These are phyloP conservation scores for Neoniphon sammara DNA, from an alignment of 2,797 vertebrate genomes.

Conservation along the genomic window DNA sequence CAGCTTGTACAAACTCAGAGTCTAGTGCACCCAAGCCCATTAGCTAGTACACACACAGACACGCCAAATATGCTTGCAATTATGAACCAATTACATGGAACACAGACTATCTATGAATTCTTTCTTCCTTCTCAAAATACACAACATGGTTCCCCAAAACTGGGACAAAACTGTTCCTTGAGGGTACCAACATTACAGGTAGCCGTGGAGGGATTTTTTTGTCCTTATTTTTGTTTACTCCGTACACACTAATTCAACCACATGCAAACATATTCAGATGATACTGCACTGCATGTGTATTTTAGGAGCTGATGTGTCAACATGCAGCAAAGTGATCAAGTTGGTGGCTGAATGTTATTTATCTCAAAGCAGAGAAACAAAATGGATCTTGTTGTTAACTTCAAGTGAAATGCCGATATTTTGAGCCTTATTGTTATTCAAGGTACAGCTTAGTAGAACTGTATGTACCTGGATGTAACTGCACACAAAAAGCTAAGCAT, in stretches of 20 bases:
- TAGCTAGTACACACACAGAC: conserved; percentile 13
- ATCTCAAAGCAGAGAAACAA: too few species aligned
- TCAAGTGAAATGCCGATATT: too few species aligned
- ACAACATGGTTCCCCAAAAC: neutral
- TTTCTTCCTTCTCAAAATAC: conserved; percentile 1
- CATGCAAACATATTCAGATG: neutral
- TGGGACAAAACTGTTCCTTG: neutral
- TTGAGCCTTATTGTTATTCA: too few species aligned
- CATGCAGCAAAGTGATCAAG: too few species aligned
- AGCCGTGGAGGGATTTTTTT: neutral
- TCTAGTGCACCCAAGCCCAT: conserved; percentile 11
- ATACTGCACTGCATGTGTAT: neutral
- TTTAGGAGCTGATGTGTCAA: neutral
- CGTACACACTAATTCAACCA: neutral
- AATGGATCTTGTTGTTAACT: too few species aligned
- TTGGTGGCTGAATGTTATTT: too few species aligned
- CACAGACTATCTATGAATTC: neutral
- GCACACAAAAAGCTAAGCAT: too few species aligned
- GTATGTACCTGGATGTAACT: too few species aligned
- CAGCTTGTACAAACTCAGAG: conserved; percentile 17
- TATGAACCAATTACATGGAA: neutral
- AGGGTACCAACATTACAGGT: neutral
- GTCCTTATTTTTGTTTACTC: neutral
- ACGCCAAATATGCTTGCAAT: neutral
- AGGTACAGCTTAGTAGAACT: too few species aligned